Conservation (phyloP, 2,113 vertebrate genomes). For the Nipponia nippon region DNA sequence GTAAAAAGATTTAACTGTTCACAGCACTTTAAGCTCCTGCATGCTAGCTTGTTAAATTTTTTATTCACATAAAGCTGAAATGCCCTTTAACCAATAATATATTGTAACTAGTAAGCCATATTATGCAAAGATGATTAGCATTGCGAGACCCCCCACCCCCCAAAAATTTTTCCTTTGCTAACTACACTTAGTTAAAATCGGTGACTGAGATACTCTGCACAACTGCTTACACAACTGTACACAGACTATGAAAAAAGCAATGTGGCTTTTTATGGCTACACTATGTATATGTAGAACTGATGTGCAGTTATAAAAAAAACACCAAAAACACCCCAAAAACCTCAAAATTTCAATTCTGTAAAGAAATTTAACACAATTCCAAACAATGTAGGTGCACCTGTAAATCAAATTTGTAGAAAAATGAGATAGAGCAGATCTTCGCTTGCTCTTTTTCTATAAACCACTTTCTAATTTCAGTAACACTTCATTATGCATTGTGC, state of each 20-base stretch:
- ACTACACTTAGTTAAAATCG: not conserved
- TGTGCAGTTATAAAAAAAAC: fast-evolving
- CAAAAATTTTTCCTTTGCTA: not conserved
- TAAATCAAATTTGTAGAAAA: not conserved
- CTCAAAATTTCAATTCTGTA: not conserved
- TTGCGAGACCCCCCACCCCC: not conserved
- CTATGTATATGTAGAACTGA: not conserved
- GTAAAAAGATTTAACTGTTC: not conserved
- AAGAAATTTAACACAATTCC: not conserved
- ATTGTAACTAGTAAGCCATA: not conserved
- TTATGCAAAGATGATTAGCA: not conserved
- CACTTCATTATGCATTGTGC: not conserved
- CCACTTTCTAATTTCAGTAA: not conserved
- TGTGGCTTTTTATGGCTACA: not conserved
- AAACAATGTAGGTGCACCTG: not conserved
- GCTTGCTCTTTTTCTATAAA: not conserved
- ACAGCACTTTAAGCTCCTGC: not conserved
- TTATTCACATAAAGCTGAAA: not conserved
- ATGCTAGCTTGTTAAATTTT: not conserved
- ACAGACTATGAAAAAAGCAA: not conserved
- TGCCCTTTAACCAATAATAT: not conserved
- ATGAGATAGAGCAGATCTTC: not conserved
- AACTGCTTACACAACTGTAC: not conserved
- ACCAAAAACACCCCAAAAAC: not conserved
- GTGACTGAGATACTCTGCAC: not conserved